Conservation (phyloP, 2,797 vertebrate genomes). For the Falco rusticolus region DNA sequence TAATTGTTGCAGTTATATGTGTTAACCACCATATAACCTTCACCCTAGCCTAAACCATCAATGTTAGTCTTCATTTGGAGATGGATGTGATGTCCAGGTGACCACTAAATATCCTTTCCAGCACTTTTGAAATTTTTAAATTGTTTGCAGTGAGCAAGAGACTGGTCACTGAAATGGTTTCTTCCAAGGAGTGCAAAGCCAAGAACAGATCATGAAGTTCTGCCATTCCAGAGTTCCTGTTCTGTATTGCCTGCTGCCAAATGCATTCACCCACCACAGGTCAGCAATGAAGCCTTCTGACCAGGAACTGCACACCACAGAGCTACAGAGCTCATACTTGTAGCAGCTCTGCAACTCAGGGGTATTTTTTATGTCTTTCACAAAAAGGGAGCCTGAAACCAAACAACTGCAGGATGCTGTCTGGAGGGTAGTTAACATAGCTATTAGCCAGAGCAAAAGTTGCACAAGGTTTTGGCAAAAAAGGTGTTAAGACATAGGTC, state of each 20-base stretch:
- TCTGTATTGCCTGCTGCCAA: not conserved
- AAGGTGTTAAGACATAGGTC: not conserved
- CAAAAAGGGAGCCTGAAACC: not conserved
- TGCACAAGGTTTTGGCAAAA: not conserved
- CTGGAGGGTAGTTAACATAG: not conserved
- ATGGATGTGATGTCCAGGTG: not conserved
- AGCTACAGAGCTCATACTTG: not conserved
- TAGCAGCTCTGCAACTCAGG: not conserved
- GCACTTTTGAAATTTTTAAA: not conserved
- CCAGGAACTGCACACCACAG: not conserved
- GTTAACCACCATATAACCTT: not conserved
- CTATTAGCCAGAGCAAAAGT: not conserved
- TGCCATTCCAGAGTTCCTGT: not conserved
- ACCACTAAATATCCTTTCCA: not conserved
- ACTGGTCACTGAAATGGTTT: not conserved
- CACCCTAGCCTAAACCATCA: not conserved
- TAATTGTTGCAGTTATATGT: not conserved
- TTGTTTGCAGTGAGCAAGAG: not conserved
- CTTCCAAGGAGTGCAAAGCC: not conserved
- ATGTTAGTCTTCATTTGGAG: not conserved
- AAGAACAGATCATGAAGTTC: not conserved
- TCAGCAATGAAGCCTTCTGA: not conserved
- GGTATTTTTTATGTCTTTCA: not conserved
- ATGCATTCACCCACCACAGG: not conserved
- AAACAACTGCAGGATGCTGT: not conserved